These are phyloP conservation scores for Apocheima hispidaria DNA, from an alignment of 2,888 invertebrate genomes.

Conservation along the genomic window DNA sequence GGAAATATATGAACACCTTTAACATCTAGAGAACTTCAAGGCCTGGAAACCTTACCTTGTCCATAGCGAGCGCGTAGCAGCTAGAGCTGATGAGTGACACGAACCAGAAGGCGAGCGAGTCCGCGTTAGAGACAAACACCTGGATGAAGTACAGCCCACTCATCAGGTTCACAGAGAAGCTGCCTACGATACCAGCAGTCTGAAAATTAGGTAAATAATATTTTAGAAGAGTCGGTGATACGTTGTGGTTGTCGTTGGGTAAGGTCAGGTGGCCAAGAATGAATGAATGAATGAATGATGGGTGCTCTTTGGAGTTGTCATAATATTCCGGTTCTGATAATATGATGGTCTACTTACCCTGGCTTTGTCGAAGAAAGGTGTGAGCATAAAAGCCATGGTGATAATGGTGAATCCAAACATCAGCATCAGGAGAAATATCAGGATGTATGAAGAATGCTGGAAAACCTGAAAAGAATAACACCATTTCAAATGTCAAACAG, in stretches of 20 bases:
- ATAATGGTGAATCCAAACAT: slow-evolving; percentile 93
- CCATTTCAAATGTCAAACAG: not conserved
- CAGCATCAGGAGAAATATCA: slow-evolving; percentile 92
- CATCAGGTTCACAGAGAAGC: slow-evolving; percentile 91
- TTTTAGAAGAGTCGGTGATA: not conserved
- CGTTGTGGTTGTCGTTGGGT: too few species aligned
- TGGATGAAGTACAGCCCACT: slow-evolving; percentile 93
- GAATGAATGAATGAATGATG: too few species aligned
- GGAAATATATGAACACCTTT: not conserved
- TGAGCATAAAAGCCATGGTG: slow-evolving; percentile 93
- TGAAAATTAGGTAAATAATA: slow-evolving; percentile 58
- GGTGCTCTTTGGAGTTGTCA: not conserved
- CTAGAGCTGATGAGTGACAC: slow-evolving; percentile 93
- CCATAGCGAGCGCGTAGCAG: slow-evolving; percentile 93
- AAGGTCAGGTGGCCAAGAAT: too few species aligned
- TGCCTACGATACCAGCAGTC: slow-evolving; percentile 93
- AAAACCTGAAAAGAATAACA: slow-evolving; percentile 87
- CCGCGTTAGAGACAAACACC: slow-evolving; percentile 90
- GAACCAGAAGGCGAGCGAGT: slow-evolving; percentile 90
- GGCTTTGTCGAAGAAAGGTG: slow-evolving; percentile 94
- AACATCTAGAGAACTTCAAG: not conserved
- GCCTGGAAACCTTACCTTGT: slow-evolving; percentile 86
- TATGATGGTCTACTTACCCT: slow-evolving; percentile 85
- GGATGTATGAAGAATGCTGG: slow-evolving; percentile 91
- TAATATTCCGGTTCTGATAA: not conserved